Conservation (phyloP, 2,888 invertebrate genomes). For the Bursaphelenchus okinawaensis region DNA sequence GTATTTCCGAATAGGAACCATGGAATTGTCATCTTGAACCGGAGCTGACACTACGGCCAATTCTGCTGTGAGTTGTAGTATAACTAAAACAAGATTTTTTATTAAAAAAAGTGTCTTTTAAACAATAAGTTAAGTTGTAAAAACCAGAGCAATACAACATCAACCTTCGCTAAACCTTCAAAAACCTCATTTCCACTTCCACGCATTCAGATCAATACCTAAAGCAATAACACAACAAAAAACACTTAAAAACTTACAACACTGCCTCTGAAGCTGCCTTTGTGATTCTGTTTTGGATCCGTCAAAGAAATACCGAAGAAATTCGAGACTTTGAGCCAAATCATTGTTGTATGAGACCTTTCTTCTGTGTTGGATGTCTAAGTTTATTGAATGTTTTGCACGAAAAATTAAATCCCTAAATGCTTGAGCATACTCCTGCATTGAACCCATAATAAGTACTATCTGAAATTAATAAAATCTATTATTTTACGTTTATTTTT, state of each 20-base stretch:
- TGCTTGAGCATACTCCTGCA: background rate
- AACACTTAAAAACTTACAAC: background rate
- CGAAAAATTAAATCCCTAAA: background rate
- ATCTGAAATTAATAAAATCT: background rate
- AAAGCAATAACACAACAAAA: background rate
- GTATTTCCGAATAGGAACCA: background rate
- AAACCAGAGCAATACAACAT: too few species aligned
- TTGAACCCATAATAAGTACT: background rate
- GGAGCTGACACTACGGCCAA: background rate
- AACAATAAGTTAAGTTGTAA: too few species aligned
- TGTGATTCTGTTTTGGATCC: background rate
- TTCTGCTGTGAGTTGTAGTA: background rate
- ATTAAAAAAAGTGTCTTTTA: too few species aligned
- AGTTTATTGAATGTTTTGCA: background rate
- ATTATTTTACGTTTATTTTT: too few species aligned
- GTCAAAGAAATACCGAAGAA: background rate
- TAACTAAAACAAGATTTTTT: too few species aligned
- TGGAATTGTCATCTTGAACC: background rate
- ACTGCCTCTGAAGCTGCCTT: background rate
- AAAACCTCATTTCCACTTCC: background rate
- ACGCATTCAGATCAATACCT: background rate
- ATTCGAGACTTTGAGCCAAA: background rate
- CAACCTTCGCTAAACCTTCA: too few species aligned
- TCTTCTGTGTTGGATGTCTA: background rate
- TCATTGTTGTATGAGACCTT: background rate